Evolutionary conservation across 1,140 invertebrate species (phyloP).

Genomic region (Drosophila ananassae): DNA sequence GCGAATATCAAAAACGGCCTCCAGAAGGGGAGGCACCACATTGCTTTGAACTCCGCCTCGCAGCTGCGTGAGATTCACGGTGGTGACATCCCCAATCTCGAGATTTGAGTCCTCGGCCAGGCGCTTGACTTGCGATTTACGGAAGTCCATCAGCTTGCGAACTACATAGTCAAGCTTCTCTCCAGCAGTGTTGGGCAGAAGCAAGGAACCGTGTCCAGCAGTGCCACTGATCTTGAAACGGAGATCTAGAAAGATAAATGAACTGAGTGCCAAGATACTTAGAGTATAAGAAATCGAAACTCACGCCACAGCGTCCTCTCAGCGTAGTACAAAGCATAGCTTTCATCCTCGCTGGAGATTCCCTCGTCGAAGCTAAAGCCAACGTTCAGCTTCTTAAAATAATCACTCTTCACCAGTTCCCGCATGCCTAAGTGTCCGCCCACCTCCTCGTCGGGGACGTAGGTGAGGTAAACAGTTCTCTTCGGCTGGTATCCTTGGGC

Average conservation of each 20-base stretch:
- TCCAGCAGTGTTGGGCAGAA: slow-evolving; percentile 92
- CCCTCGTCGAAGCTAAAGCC: slow-evolving; percentile 96
- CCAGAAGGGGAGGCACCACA: slow-evolving; percentile 93
- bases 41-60: slow-evolving; percentile 96
- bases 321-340: slow-evolving; percentile 90
- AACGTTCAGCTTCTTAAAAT: slow-evolving; percentile 93
- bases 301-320: slow-evolving; percentile 90
- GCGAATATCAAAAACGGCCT: slow-evolving; percentile 92
- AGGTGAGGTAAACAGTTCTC: slow-evolving; percentile 90
- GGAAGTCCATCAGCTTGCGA: slow-evolving; percentile 91
- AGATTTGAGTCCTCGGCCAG: slow-evolving; percentile 87
- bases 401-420: slow-evolving; percentile 90
- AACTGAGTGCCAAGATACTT: not conserved
- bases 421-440: slow-evolving; percentile 93
- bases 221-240: slow-evolving; percentile 86
- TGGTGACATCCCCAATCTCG: slow-evolving; percentile 93
- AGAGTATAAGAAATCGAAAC: not conserved
- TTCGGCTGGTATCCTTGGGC: slow-evolving; percentile 85
- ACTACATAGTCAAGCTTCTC: slow-evolving; percentile 92
- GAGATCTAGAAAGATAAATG: not conserved
- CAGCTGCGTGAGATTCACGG: slow-evolving; percentile 93
- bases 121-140: slow-evolving; percentile 88
- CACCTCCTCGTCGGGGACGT: slow-evolving; percentile 97
- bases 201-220: slow-evolving; percentile 94
- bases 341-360: slow-evolving; percentile 87